A percentile compares a stretch with the other conserved stretches of the same genome.
These are phyloP conservation scores for Serrognathus titanus DNA, from an alignment of 2,888 invertebrate genomes.

Conservation along the genomic window DNA sequence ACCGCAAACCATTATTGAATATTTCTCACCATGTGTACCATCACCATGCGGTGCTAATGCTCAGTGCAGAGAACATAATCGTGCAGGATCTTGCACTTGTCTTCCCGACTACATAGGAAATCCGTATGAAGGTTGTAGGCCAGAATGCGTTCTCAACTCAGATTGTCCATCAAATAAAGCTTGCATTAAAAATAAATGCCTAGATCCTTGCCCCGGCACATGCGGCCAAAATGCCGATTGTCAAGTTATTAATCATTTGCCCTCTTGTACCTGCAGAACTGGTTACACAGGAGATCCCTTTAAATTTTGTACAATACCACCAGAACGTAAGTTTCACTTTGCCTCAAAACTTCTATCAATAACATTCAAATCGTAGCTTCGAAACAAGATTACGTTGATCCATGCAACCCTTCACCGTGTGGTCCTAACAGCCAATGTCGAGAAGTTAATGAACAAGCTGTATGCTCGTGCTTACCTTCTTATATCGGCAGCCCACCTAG, in stretches of 20 bases:
- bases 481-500: slow-evolving; percentile 58
- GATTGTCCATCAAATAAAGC: slow-evolving; percentile 71
- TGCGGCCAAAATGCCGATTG: slow-evolving; percentile 75
- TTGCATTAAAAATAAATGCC: slow-evolving; percentile 71
- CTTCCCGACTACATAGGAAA: slow-evolving; percentile 70
- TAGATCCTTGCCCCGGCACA: slow-evolving; percentile 75
- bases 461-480: slow-evolving; percentile 50
- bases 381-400: slow-evolving; percentile 49
- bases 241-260: slow-evolving; percentile 69
- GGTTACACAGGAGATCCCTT: slow-evolving; percentile 67
- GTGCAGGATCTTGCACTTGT: slow-evolving; percentile 67
- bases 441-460: slow-evolving; percentile 57
- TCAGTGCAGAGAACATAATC: slow-evolving; percentile 59
- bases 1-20: slow-evolving; percentile 30
- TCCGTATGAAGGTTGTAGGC: slow-evolving; percentile 74
- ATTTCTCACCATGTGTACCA: slow-evolving; percentile 58
- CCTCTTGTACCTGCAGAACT: slow-evolving; percentile 62
- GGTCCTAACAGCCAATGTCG: slow-evolving; percentile 79
- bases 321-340: slow-evolving; percentile 28
- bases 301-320: slow-evolving; percentile 48
- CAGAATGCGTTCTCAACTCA: slow-evolving; percentile 69
- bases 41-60: slow-evolving; percentile 72
- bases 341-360: background rate
- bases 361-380: slow-evolving; percentile 50
- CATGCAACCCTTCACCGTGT: slow-evolving; percentile 69